A percentile compares a stretch with the other conserved stretches of the same genome.
Evolutionary conservation across 2,113 vertebrate species (phyloP).

Genomic region (Corythoichthys haematopterus): DNA sequence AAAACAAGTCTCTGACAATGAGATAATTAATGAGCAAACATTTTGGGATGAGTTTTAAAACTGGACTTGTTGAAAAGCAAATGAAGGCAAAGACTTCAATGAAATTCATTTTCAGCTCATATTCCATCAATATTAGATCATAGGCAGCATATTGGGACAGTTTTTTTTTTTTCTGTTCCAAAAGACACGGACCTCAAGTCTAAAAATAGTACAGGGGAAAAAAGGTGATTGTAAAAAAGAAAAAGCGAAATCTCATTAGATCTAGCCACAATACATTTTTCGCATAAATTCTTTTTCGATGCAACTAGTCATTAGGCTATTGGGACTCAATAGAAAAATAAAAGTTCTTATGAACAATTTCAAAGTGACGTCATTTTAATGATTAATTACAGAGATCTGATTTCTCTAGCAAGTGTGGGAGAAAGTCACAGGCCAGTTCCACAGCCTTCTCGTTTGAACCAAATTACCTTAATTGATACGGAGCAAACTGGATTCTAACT

Average conservation of each 20-base stretch:
- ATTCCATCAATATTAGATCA: neutral
- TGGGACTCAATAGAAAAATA: no score
- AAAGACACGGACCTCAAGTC: neutral
- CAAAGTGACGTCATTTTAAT: slow-evolving; percentile 9
- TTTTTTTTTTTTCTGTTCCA: neutral
- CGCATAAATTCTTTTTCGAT: no score
- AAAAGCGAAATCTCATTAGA: no score
- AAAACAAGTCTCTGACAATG: slow-evolving; percentile 11
- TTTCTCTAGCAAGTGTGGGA: slow-evolving; percentile 5
- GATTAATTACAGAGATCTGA: slow-evolving; percentile 40
- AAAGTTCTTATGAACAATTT: no score
- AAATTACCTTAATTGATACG: slow-evolving; percentile 54
- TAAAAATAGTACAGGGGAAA: neutral
- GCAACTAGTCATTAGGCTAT: no score
- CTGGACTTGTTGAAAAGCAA: slow-evolving; percentile 8
- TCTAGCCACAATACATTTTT: no score
- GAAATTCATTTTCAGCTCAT: neutral
- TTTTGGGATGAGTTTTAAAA: no score
- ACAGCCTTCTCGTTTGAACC: slow-evolving; percentile 17
- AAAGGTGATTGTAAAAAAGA: neutral
- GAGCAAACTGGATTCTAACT: slow-evolving; percentile 47
- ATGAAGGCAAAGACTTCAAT: neutral
- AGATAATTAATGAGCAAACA: no score
- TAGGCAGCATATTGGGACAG: neutral
- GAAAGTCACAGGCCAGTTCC: slow-evolving; percentile 23